Percentiles rank a stretch among this genome's conserved stretches.
These are phyloP conservation scores for Gadopsis bispinosus DNA, from an alignment of 2,797 vertebrate species.

Conservation along the genomic window DNA sequence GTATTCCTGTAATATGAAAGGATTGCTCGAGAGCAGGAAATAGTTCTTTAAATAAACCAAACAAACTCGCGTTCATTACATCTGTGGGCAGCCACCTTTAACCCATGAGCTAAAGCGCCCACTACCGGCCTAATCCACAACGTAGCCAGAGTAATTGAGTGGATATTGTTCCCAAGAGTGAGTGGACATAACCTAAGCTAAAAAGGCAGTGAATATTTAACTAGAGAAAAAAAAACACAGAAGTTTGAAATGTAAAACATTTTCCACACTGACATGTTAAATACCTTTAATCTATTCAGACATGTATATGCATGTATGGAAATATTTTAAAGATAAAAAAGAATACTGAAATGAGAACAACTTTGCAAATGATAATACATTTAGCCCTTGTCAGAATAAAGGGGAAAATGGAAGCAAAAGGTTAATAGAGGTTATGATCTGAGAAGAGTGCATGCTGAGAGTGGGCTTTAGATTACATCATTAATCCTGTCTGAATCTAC, in stretches of 20 bases:
- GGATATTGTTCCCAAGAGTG: neutral
- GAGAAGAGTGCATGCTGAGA: constrained; percentile 14
- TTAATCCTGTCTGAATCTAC: constrained; percentile 47
- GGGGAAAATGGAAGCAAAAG: constrained; percentile 11
- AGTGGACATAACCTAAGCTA: too few relatives aligned
- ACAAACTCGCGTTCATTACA: too few relatives aligned
- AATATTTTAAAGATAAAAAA: neutral
- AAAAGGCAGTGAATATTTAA: neutral
- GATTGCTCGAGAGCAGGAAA: too few relatives aligned
- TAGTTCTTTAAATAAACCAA: too few relatives aligned
- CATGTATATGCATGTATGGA: neutral
- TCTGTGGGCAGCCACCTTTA: too few relatives aligned
- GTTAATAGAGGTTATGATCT: constrained; percentile 12
- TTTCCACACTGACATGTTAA: neutral
- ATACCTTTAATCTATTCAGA: neutral
- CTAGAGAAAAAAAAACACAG: neutral
- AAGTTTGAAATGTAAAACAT: too few relatives aligned
- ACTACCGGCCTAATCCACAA: neutral
- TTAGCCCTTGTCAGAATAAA: neutral
- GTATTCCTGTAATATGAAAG: too few relatives aligned
- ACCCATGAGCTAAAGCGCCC: too few relatives aligned
- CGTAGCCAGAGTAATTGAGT: neutral
- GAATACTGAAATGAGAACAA: neutral
- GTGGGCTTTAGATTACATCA: constrained; percentile 34
- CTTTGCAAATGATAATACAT: neutral